phyloP scores from a whole-genome alignment of 2,113 vertebrate genomes.

The Chlamydotis undulata region DNA sequence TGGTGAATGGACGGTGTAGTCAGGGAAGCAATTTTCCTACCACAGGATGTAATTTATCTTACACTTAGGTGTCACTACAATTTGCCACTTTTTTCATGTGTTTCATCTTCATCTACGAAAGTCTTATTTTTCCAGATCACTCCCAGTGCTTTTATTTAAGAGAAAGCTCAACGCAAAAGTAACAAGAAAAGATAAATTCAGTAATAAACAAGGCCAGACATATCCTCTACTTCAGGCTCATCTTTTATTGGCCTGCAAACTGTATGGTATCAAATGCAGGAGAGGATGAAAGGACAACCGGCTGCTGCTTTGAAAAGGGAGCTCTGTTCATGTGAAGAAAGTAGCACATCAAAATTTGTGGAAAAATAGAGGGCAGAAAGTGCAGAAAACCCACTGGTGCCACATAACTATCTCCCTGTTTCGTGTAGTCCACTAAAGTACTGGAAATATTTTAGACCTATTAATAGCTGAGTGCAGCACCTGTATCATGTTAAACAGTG shows the following conservation, averaged over 20 bases:
- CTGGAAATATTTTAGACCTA: background rate
- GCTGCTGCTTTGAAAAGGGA: background rate
- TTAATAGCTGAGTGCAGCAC: background rate
- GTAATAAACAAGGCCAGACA: background rate
- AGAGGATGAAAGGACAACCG: background rate
- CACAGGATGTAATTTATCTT: slow-evolving; percentile 5
- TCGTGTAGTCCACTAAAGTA: background rate
- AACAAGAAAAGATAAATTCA: background rate
- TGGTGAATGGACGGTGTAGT: background rate
- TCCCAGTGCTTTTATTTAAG: background rate
- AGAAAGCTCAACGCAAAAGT: background rate
- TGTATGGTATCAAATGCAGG: background rate
- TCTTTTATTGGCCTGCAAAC: background rate
- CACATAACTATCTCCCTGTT: background rate
- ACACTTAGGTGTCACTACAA: background rate
- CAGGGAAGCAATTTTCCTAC: background rate
- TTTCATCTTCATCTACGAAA: background rate
- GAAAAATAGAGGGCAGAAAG: background rate
- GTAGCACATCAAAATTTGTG: background rate
- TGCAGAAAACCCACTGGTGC: background rate
- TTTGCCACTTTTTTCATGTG: background rate
- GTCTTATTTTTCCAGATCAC: background rate
- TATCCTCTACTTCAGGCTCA: background rate
- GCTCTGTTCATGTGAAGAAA: background rate
- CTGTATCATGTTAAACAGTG: too few relatives aligned